Percentiles rank a stretch among this genome's conserved stretches.
These are phyloP conservation scores for Hystrix brachyura DNA, from an alignment of 2,113 vertebrate genomes.

Conservation along the genomic window DNA sequence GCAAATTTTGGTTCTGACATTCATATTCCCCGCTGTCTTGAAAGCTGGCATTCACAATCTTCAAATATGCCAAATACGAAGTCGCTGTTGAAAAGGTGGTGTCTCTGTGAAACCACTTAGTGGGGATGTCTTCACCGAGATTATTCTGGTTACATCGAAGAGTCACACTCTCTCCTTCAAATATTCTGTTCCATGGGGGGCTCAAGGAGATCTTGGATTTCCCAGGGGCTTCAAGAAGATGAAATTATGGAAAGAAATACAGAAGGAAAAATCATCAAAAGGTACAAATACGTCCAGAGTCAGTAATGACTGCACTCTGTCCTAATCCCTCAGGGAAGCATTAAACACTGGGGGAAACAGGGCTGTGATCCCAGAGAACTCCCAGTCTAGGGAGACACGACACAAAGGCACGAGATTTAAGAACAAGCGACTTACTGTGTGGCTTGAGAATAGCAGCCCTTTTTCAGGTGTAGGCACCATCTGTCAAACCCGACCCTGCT, in stretches of 20 bases:
- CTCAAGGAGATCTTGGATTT: constrained; percentile 51
- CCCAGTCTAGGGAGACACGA: not conserved
- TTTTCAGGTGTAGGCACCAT: not conserved
- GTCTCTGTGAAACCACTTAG: constrained; percentile 54
- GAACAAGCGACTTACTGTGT: not conserved
- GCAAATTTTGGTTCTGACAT: not conserved
- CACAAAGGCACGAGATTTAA: not conserved
- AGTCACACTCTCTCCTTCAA: constrained; percentile 66
- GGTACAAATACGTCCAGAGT: not conserved
- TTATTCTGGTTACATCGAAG: not conserved
- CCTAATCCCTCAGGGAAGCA: not conserved
- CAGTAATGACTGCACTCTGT: not conserved
- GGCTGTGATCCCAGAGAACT: not conserved
- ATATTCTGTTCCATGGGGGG: constrained; percentile 73
- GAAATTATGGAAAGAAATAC: constrained; percentile 22
- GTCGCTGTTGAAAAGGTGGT: accelerated
- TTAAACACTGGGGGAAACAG: not conserved
- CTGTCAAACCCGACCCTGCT: not conserved
- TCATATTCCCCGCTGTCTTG: constrained; percentile 60
- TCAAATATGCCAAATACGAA: not conserved
- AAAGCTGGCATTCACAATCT: not conserved
- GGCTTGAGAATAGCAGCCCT: not conserved
- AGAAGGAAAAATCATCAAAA: not conserved
- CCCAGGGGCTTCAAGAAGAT: not conserved
- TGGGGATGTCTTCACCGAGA: not conserved